Conservation (phyloP, 2,797 vertebrate species). For the Sebastes nivosus region DNA sequence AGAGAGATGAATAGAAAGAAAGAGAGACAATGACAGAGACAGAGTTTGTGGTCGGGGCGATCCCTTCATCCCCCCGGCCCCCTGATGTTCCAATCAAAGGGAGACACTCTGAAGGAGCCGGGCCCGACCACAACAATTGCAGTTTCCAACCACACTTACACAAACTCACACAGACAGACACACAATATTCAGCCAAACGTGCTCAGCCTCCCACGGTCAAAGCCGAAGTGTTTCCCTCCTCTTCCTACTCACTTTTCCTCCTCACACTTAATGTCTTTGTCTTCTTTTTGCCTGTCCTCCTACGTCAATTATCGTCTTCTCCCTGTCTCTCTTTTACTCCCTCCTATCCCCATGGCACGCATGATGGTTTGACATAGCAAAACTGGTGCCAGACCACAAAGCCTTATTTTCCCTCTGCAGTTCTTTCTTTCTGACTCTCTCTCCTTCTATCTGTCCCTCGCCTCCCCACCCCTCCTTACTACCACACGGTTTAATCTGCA, state of each 20-base stretch:
- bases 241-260: conserved; percentile 7
- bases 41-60: conserved; percentile 38
- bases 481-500: conserved; percentile 74
- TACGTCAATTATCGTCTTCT: conserved; percentile 30
- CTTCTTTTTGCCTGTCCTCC: conserved; percentile 12
- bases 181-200: conserved; percentile 34
- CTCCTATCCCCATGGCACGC: conserved; percentile 53
- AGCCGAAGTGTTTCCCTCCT: conserved; percentile 38
- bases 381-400: conserved; percentile 72
- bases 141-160: conserved; percentile 64
- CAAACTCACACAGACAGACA: conserved; percentile 26
- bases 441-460: conserved; percentile 16
- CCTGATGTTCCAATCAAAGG: conserved; percentile 50
- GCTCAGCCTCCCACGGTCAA: conserved; percentile 8
- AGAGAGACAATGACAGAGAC: background rate
- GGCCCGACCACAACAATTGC: conserved; percentile 68
- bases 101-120: conserved; percentile 57
- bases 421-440: conserved; percentile 35
- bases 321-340: conserved; percentile 21
- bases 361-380: conserved; percentile 66
- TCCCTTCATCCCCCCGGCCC: background rate
- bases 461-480: conserved; percentile 34
- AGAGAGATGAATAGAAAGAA: conserved; percentile 2
- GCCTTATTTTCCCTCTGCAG: conserved; percentile 67
- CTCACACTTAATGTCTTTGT: conserved; percentile 26